Evolutionary conservation across 2,113 vertebrate genomes (phyloP).

Genomic region (Lanius collurio): DNA sequence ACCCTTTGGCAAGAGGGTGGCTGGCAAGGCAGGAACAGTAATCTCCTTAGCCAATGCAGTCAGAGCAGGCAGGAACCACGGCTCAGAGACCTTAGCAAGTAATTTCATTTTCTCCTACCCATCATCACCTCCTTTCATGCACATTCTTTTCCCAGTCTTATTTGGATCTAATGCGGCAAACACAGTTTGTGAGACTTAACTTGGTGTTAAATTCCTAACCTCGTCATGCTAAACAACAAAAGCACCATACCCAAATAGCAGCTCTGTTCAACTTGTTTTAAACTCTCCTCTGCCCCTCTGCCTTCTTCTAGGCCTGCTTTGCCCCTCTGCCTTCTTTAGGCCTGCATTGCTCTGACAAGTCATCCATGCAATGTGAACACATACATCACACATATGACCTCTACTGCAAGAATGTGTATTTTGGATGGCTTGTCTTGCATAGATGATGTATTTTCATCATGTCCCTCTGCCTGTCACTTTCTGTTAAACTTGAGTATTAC

Average conservation of each 20-base stretch:
- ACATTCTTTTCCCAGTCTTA: background rate
- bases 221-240: background rate
- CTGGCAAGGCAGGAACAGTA: background rate
- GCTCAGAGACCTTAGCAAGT: background rate
- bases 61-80: background rate
- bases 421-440: background rate
- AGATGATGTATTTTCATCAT: background rate
- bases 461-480: background rate
- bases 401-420: rapidly evolving
- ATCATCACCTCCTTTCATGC: background rate
- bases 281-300: background rate
- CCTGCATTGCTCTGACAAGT: background rate
- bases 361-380: background rate
- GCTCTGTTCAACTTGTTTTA: background rate
- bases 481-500: background rate
- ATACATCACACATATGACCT: background rate
- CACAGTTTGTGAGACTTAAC: background rate
- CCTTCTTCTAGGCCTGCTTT: background rate
- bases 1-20: background rate
- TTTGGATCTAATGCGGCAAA: background rate
- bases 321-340: background rate
- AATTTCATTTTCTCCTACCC: background rate
- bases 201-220: background rate
- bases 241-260: background rate
- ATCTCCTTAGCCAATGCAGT: background rate